These are phyloP conservation scores for Paradoxurus hermaphroditus DNA, from an alignment of 2,113 vertebrate genomes.

Conservation along the genomic window DNA sequence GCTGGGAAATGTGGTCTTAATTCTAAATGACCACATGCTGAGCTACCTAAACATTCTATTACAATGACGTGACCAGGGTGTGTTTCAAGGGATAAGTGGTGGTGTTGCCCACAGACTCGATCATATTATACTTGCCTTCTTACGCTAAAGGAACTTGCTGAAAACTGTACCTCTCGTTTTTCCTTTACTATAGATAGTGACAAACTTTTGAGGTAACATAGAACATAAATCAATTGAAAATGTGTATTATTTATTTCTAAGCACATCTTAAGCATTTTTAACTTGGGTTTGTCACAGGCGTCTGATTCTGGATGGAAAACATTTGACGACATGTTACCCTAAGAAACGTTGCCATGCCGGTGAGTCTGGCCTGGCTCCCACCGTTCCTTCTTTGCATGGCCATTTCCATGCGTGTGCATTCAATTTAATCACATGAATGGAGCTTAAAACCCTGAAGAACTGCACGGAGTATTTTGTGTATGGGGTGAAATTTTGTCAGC, in stretches of 20 bases:
- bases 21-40: background rate
- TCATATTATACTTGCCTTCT: background rate
- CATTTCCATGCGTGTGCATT: background rate
- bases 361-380: background rate
- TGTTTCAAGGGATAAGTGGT: background rate
- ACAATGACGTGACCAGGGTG: background rate
- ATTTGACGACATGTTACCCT: background rate
- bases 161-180: background rate
- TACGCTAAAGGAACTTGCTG: background rate
- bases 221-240: background rate
- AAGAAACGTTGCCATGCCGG: background rate
- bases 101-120: background rate
- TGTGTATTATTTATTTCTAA: background rate
- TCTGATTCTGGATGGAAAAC: background rate
- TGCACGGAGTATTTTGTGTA: background rate
- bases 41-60: background rate
- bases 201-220: background rate
- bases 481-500: constrained; percentile 53
- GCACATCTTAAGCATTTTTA: background rate
- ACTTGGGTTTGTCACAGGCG: background rate
- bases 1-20: background rate
- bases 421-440: background rate
- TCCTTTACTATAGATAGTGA: background rate
- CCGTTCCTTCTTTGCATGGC: background rate
- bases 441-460: constrained; percentile 27